phyloP scores from a whole-genome alignment of 1,140 invertebrate species.

The Zaprionus lachaisei region DNA sequence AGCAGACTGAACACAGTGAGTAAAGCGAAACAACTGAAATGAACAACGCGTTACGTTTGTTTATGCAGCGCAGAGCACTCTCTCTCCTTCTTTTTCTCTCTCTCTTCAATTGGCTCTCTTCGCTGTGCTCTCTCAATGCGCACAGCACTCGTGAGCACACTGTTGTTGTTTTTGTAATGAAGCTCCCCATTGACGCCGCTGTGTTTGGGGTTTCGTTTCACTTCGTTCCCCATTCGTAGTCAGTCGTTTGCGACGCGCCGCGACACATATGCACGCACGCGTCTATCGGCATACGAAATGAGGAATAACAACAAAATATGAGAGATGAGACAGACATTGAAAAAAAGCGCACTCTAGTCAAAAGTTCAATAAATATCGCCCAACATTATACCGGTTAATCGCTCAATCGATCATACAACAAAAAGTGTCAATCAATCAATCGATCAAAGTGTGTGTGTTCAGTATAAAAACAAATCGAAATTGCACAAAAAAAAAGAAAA shows the following conservation, averaged over 20 bases:
- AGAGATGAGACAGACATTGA: conserved; percentile 53
- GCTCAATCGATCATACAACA: conserved; percentile 24
- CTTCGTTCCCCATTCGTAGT: conserved; percentile 34
- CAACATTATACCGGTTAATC: conserved; percentile 1
- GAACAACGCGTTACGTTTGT: conserved; percentile 42
- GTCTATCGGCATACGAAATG: conserved; percentile 21
- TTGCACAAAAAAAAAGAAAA: conserved; percentile 26
- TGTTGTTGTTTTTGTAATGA: conserved; percentile 38
- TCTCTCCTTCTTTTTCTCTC: conserved; percentile 11
- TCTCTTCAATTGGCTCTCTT: conserved; percentile 7
- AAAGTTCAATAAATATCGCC: conserved; percentile 39
- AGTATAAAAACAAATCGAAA: conserved; percentile 21
- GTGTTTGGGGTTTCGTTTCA: conserved; percentile 54
- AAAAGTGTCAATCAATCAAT: conserved; percentile 42
- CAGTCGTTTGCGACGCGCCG: conserved; percentile 62
- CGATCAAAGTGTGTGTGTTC: conserved; percentile 21
- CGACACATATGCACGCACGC: conserved; percentile 45
- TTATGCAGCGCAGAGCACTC: conserved; percentile 8
- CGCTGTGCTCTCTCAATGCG: conserved; percentile 17
- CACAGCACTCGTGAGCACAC: conserved; percentile 12
- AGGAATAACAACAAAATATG: conserved; percentile 62
- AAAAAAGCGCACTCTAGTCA: conserved; percentile 36
- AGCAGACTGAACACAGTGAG: neutral
- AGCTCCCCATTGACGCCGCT: conserved; percentile 40
- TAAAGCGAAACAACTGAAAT: conserved; percentile 32